Evolutionary conservation across 2,797 vertebrate genomes (phyloP), one percentile per base, ranked within the genome.

Genomic region (Gallinago stenura): DNA sequence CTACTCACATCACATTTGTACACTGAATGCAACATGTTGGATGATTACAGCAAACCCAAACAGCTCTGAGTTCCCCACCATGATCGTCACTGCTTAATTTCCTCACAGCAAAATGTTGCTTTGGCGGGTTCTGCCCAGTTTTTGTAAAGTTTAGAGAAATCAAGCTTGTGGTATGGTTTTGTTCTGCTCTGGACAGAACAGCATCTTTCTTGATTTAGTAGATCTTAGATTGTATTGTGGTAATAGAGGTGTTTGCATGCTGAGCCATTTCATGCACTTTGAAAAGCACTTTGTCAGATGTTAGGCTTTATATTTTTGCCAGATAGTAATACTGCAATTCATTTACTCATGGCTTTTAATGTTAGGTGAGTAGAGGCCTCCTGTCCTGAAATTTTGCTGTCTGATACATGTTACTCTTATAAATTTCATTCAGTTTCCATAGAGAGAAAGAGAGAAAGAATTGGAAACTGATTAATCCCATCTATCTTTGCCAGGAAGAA

Each of bases 11-110:
- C 17, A 13, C 19, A 20, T 77, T 43, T 35, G 10, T 62, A 15
- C 0, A 0, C 4, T 58, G 54, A 35, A 33, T 64, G 8, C 16
- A 48, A 10, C 2, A 4, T 12, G 20, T 39, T 46, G 53, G 33
- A 15, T 19, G 33, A 24, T 37, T 25, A 6, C 9, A 35, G 50
- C 8, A 81, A 53, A 25, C 8, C 5, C 6, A 7, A 31, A 35
- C 1, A 28, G 15, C 5, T 33, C 15, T 10, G 56, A 48, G 15
- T 53, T 72, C 46, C 28, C 62, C 30, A 6, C 17, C 2, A 11
- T 7, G 13, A 20, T 35, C 50, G 65, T 48, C 43, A 37, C 15
- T 41, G 37, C 72, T 71, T 30, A 10, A 12, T 71, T 71, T 73
- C 45, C 28, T 75, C 39, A 37, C 33, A 53, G 9, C 7, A 78